These are phyloP conservation scores for Cololabis saira DNA, from an alignment of 2,113 vertebrate species.

Conservation along the genomic window DNA sequence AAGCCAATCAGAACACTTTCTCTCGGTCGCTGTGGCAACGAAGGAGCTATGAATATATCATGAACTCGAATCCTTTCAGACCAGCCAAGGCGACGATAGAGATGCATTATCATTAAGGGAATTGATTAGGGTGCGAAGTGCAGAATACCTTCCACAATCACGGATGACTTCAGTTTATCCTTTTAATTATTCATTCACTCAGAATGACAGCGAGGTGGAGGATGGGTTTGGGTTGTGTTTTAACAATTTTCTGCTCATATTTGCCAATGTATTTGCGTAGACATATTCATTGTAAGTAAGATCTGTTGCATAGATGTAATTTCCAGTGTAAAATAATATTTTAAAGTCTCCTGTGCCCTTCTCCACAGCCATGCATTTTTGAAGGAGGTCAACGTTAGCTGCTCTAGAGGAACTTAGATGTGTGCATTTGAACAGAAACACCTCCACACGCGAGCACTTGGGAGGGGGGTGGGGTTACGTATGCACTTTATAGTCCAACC, in stretches of 20 bases:
- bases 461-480: slow-evolving; percentile 67
- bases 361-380: slow-evolving; percentile 61
- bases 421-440: slow-evolving; percentile 45
- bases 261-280: slow-evolving; percentile 85
- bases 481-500: slow-evolving; percentile 85
- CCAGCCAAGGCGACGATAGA: slow-evolving; percentile 53
- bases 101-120: slow-evolving; percentile 61
- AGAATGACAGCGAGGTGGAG: slow-evolving; percentile 58
- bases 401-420: slow-evolving; percentile 61
- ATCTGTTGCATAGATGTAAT: slow-evolving; percentile 87
- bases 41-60: slow-evolving; percentile 69
- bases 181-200: slow-evolving; percentile 74
- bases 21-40: slow-evolving; percentile 58
- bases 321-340: slow-evolving; percentile 93
- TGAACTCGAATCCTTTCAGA: slow-evolving; percentile 67
- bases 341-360: slow-evolving; percentile 80
- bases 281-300: slow-evolving; percentile 90
- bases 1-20: slow-evolving; percentile 64
- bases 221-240: slow-evolving; percentile 73
- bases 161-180: slow-evolving; percentile 71
- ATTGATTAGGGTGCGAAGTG: slow-evolving; percentile 51
- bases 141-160: slow-evolving; percentile 54
- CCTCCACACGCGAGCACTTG: slow-evolving; percentile 54
- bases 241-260: slow-evolving; percentile 83
- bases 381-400: slow-evolving; percentile 57